phyloP scores from a whole-genome alignment of 2,888 invertebrate genomes.

The Dasysyrphus albostriatus region DNA sequence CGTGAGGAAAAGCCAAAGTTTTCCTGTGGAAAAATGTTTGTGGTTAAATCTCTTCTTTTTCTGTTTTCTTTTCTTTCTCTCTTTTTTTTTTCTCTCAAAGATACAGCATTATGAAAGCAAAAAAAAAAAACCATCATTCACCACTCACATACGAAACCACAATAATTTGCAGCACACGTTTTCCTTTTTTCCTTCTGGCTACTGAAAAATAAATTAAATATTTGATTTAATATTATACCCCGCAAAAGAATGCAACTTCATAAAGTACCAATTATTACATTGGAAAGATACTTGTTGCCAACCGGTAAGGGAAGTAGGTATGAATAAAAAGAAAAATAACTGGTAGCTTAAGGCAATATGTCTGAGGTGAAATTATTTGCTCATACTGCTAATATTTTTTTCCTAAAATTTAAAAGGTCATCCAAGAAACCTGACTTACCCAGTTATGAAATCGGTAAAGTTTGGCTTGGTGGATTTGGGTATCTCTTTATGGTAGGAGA shows the following conservation, averaged over 20 bases:
- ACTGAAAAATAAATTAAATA: background rate
- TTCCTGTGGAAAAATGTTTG: slow-evolving; percentile 1
- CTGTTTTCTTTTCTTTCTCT: background rate
- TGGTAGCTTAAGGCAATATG: background rate
- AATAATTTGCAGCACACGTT: slow-evolving; percentile 3
- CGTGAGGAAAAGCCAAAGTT: slow-evolving; percentile 3
- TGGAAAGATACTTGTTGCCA: background rate
- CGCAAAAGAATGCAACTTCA: background rate
- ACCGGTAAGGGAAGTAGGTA: too few species aligned
- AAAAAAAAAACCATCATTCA: background rate
- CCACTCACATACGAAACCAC: slow-evolving; percentile 10
- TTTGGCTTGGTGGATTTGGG: too few species aligned
- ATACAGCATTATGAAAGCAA: background rate
- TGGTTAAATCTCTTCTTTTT: background rate
- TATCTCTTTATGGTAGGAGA: too few species aligned
- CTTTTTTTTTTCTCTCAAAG: background rate
- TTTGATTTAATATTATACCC: background rate
- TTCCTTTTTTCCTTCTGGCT: background rate
- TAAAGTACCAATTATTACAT: background rate
- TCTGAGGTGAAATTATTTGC: background rate
- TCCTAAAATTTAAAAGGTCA: too few species aligned
- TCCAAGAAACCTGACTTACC: too few species aligned
- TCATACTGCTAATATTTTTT: background rate
- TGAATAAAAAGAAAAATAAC: background rate
- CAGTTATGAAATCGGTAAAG: too few species aligned